These are phyloP conservation scores for Pachypsylla venusta DNA, from an alignment of 1,140 invertebrate species.

Conservation along the genomic window DNA sequence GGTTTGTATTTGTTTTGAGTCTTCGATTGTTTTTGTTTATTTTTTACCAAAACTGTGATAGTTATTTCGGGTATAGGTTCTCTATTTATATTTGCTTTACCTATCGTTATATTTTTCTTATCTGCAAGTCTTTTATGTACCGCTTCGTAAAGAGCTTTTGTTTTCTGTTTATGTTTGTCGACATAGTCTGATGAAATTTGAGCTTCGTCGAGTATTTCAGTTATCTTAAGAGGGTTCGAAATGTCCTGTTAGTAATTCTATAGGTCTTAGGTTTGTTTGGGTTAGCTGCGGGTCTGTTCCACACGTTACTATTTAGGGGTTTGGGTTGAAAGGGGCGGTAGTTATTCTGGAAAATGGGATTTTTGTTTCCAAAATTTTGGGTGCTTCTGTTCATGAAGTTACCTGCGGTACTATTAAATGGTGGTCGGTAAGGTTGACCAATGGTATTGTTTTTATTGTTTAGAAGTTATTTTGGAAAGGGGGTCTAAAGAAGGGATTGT, in stretches of 20 bases:
- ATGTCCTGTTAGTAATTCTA: conserved; percentile 11
- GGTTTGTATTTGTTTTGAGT: neutral
- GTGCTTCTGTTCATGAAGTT: no score
- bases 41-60: neutral
- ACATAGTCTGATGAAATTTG: neutral
- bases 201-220: neutral
- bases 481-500: no score
- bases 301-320: no score
- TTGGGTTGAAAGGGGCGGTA: no score
- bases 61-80: neutral
- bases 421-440: no score
- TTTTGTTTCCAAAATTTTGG: no score
- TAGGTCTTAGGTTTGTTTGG: conserved; percentile 16
- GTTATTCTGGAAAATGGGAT: no score
- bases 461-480: no score
- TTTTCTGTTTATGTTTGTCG: neutral
- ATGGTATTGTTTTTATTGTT: no score
- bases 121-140: neutral
- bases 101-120: neutral
- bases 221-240: neutral
- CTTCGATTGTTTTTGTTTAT: conserved; percentile 6
- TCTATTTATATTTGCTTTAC: neutral
- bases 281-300: no score
- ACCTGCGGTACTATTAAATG: no score
- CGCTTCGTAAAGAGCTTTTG: neutral